Base-by-base conservation (phyloP, 2,888 invertebrate species). In the Vannuccia rotundouncinata region DNA sequence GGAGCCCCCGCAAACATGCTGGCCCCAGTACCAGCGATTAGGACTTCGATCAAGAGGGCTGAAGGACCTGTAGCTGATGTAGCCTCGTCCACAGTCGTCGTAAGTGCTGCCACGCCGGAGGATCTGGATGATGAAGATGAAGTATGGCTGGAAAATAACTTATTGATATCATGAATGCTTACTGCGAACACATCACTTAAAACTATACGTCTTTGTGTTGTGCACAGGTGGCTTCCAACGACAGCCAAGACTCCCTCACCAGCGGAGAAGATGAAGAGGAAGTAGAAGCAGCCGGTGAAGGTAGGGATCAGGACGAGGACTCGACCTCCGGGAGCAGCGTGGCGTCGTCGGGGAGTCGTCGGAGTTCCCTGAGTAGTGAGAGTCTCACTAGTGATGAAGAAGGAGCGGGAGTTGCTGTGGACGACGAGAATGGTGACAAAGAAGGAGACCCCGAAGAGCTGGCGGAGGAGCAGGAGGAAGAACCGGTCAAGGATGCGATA, bases 81-180 rank as follows among this genome's bases (percentile, higher is more conserved):
- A 17, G 10, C 66, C 22, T 27, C 66, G 2, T 27, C 66, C 13
- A 22, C 66, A 22, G 22, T 27, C 25, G 66, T 5, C 66, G 10
- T n/a, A n/a, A n/a, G n/a, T n/a, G n/a, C n/a, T n/a, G n/a, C n/a
- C n/a, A n/a, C n/a, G n/a, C n/a, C n/a, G n/a, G n/a, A n/a, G n/a
- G n/a, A n/a, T n/a, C n/a, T n/a, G n/a, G n/a, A n/a, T n/a, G n/a
- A 66, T 13, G 66, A 66, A 27, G 66, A 66, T 66, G 66, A 66
- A 27, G 66, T 66, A 2, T n/a, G 66, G n/a, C n/a, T n/a, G n/a
- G n/a, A n/a, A n/a, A n/a, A n/a, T n/a, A n/a, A n/a, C n/a, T n/a
- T n/a, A n/a, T n/a, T n/a, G n/a, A n/a, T n/a, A n/a, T n/a, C n/a
- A n/a, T n/a, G n/a, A n/a, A n/a, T n/a, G n/a, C n/a, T n/a, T n/a